Evolutionary conservation across 1,140 invertebrate genomes (phyloP).

Genomic region (Planococcus citri): DNA sequence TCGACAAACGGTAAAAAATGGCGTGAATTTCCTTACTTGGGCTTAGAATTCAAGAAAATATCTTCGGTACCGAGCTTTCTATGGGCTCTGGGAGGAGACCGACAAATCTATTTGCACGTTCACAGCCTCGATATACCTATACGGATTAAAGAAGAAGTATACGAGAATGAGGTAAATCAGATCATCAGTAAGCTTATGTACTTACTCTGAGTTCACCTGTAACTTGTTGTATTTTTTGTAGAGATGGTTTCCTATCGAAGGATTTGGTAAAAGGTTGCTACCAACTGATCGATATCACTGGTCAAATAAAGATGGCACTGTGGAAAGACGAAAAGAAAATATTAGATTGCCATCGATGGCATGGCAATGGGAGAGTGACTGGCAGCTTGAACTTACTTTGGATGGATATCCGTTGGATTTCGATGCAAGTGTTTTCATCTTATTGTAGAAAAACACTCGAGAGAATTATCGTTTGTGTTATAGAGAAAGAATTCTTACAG

Average conservation of each 20-base stretch:
- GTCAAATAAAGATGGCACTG: slow-evolving; percentile 67
- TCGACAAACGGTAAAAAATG: slow-evolving; percentile 64
- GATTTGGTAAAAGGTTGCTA: slow-evolving; percentile 64
- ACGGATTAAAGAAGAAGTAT: slow-evolving; percentile 74
- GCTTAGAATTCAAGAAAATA: slow-evolving; percentile 75
- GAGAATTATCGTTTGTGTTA: not conserved
- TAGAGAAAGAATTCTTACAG: too few relatives aligned
- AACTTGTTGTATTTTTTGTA: slow-evolving; percentile 34
- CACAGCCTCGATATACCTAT: slow-evolving; percentile 80
- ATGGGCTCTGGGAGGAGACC: slow-evolving; percentile 83
- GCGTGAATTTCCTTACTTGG: slow-evolving; percentile 69
- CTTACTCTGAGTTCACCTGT: not conserved
- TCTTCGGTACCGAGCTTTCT: slow-evolving; percentile 68
- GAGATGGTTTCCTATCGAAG: slow-evolving; percentile 80
- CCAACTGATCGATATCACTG: slow-evolving; percentile 76
- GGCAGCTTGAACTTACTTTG: slow-evolving; percentile 75
- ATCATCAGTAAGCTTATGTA: not conserved
- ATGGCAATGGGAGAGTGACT: slow-evolving; percentile 89
- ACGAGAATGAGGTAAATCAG: slow-evolving; percentile 73
- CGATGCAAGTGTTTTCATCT: slow-evolving; percentile 44
- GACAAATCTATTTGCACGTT: slow-evolving; percentile 82
- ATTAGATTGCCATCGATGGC: slow-evolving; percentile 77
- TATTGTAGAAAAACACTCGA: slow-evolving; percentile 28
- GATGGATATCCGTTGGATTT: slow-evolving; percentile 74
- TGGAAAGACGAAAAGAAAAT: slow-evolving; percentile 59